These are phyloP conservation scores for Oasisia sp. DNA, from an alignment of 2,888 invertebrate species.

Conservation along the genomic window DNA sequence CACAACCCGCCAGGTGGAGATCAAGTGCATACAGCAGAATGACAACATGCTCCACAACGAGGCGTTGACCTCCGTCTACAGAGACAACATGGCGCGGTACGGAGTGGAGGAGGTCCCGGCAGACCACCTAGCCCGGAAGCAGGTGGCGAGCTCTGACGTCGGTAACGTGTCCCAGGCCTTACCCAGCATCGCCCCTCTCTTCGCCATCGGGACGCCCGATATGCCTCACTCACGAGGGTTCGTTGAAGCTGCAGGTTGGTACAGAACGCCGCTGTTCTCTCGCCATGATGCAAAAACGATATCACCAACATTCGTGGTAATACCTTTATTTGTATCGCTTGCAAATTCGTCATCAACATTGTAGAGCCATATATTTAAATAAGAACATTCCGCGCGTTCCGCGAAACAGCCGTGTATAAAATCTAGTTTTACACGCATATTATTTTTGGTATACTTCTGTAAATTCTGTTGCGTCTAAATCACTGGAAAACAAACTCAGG, in stretches of 20 bases:
- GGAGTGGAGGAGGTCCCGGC: background rate
- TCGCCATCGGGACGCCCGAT: background rate
- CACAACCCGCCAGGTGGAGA: background rate
- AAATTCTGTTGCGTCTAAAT: too few species aligned
- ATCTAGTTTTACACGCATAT: too few species aligned
- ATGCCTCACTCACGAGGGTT: background rate
- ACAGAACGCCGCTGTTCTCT: background rate
- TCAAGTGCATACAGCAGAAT: background rate
- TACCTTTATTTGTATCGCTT: too few species aligned
- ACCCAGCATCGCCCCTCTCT: background rate
- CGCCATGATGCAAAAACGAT: too few species aligned
- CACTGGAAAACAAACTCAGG: too few species aligned
- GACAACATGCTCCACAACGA: background rate
- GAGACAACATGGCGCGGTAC: background rate
- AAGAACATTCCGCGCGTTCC: too few species aligned
- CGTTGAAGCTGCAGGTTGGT: background rate
- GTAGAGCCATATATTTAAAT: too few species aligned
- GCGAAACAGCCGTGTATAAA: too few species aligned
- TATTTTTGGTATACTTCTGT: too few species aligned
- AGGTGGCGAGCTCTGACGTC: background rate
- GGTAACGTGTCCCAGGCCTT: background rate
- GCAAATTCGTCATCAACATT: too few species aligned
- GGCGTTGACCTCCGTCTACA: background rate
- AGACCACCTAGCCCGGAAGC: background rate
- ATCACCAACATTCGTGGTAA: too few species aligned